These are phyloP conservation scores for Austrofundulus limnaeus DNA, from an alignment of 2,113 vertebrate species.

Conservation along the genomic window DNA sequence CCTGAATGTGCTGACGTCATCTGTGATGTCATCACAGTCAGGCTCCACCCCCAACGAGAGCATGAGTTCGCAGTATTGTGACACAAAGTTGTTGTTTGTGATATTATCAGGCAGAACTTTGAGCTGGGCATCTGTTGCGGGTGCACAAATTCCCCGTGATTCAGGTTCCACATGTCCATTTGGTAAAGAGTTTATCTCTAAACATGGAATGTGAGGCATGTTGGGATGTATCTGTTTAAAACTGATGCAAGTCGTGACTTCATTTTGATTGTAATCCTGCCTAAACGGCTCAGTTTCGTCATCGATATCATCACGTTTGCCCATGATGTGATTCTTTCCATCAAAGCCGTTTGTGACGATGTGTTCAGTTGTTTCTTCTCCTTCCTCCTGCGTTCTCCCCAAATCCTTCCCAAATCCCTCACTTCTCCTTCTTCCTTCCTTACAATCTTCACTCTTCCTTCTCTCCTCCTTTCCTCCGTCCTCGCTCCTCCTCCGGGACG, in stretches of 20 bases:
- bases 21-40: constrained; percentile 52
- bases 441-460: constrained; percentile 28
- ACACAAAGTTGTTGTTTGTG: constrained; percentile 80
- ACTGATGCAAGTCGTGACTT: background rate
- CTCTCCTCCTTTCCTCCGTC: constrained; percentile 48
- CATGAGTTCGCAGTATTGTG: constrained; percentile 87
- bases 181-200: background rate
- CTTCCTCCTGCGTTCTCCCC: constrained; percentile 23
- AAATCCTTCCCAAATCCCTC: constrained; percentile 22
- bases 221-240: background rate
- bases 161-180: constrained; percentile 28
- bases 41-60: constrained; percentile 80
- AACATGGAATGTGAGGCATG: background rate
- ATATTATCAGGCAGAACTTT: constrained; percentile 10
- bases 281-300: background rate
- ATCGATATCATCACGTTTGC: constrained; percentile 18
- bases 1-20: constrained; percentile 47
- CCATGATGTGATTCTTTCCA: constrained; percentile 16
- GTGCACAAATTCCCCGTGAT: background rate
- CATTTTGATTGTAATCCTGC: background rate
- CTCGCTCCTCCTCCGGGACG: constrained; percentile 45
- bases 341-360: constrained; percentile 65
- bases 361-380: background rate
- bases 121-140: background rate
- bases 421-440: constrained; percentile 21